Percentiles rank a stretch among this genome's conserved stretches.
Conservation (phyloP, 2,797 vertebrate genomes). For the Corythornis leucogaster region DNA sequence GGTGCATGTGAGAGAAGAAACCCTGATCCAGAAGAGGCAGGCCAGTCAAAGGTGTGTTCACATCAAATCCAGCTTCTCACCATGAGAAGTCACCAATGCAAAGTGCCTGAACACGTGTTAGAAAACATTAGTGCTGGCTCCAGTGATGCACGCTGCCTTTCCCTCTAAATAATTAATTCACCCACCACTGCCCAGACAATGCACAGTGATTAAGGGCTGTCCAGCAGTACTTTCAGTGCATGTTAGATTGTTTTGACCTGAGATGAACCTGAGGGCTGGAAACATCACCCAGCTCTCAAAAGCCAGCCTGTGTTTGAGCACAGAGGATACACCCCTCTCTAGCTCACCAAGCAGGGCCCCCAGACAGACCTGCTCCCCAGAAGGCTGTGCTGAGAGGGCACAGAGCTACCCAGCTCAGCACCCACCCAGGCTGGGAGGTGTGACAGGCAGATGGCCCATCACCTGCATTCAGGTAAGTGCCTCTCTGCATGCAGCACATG, state of each 20-base stretch:
- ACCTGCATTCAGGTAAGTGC: not conserved
- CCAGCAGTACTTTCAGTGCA: not conserved
- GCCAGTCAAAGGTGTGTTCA: not conserved
- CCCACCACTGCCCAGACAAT: not conserved
- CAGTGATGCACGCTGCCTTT: not conserved
- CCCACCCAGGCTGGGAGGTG: rapidly evolving
- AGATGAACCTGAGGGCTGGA: constrained; percentile 23
- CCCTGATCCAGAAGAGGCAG: not conserved
- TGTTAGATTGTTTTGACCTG: constrained; percentile 60
- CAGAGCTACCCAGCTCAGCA: not conserved
- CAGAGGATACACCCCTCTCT: not conserved
- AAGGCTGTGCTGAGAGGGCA: not conserved
- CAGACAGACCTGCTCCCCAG: not conserved
- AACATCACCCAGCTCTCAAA: constrained; percentile 32
- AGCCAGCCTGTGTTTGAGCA: constrained; percentile 22
- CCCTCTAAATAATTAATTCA: constrained; percentile 35
- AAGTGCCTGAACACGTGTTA: not conserved
- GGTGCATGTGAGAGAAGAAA: not conserved
- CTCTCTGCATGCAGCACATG: not conserved
- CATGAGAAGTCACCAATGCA: not conserved
- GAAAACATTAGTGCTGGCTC: not conserved
- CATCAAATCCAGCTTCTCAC: not conserved
- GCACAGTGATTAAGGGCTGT: constrained; percentile 37
- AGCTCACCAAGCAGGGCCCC: not conserved
- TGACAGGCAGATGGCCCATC: not conserved